A percentile compares a stretch with the other conserved stretches of the same genome.
Conservation (phyloP, 1,140 invertebrate genomes). For the Scaptomyza pallida region DNA sequence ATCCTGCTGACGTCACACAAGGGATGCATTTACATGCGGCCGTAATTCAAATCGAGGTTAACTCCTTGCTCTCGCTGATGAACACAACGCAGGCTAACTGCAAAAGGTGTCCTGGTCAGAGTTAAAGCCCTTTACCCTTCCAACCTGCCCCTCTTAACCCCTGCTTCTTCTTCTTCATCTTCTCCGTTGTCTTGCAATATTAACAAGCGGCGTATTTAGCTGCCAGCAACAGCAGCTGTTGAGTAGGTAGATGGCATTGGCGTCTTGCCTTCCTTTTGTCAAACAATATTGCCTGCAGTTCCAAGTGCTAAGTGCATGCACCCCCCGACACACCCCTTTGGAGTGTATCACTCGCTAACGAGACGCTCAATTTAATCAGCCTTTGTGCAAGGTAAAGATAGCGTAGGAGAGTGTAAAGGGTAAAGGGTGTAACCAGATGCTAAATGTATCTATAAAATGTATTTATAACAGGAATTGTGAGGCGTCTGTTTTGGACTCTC, state of each 20-base stretch:
- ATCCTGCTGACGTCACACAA: constrained; percentile 21
- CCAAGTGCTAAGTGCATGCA: neutral
- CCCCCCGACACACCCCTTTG: neutral
- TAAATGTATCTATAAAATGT: too few relatives aligned
- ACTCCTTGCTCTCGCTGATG: neutral
- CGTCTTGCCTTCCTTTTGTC: constrained; percentile 11
- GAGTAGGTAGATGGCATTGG: too few relatives aligned
- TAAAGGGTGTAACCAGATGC: too few relatives aligned
- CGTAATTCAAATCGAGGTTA: constrained; percentile 20
- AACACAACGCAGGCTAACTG: neutral
- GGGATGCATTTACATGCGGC: constrained; percentile 37
- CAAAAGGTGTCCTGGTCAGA: constrained; percentile 12
- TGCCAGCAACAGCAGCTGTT: constrained; percentile 22
- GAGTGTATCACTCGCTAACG: constrained; percentile 9
- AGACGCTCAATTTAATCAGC: constrained; percentile 48
- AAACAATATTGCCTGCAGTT: constrained; percentile 17
- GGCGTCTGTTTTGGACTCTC: too few relatives aligned
- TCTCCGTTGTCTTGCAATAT: neutral
- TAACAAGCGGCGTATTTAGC: neutral
- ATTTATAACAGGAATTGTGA: too few relatives aligned
- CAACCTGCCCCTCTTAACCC: neutral
- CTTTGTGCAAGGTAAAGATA: constrained; percentile 17
- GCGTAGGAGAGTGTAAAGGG: neutral
- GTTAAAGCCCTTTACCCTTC: neutral
- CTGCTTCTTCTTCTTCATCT: too few relatives aligned